Conservation (phyloP, 2,797 vertebrate species). For the Amniataba percoides region DNA sequence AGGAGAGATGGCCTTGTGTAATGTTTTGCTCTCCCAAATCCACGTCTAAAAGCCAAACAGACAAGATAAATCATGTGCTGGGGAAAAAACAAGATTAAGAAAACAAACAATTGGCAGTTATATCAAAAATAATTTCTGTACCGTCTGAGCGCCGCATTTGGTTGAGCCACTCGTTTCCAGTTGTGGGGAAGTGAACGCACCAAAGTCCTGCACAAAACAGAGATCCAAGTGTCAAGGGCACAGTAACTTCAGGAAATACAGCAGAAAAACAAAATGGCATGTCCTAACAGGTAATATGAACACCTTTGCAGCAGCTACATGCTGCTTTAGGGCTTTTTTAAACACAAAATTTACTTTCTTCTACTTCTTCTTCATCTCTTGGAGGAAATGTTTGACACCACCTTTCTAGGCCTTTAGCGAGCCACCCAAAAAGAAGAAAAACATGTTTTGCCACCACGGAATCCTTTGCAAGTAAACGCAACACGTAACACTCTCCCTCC, state of each 20-base stretch:
- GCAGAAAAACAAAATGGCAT: conserved; percentile 36
- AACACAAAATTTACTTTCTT: background rate
- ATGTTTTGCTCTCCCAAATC: conserved; percentile 57
- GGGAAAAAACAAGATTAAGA: conserved; percentile 21
- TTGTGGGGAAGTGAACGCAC: conserved; percentile 71
- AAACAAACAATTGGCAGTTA: conserved; percentile 54
- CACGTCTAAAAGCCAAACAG: conserved; percentile 44
- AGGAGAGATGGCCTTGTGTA: conserved; percentile 46
- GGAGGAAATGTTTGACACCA: background rate
- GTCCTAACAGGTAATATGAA: conserved; percentile 35
- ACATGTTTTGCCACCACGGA: conserved; percentile 38
- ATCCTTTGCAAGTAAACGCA: conserved; percentile 28
- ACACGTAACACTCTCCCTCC: conserved; percentile 28
- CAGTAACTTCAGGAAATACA: conserved; percentile 24
- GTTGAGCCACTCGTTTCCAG: conserved; percentile 67
- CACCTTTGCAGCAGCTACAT: background rate
- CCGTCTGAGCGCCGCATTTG: conserved; percentile 73
- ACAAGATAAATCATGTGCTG: conserved; percentile 29
- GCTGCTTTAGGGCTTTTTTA: background rate
- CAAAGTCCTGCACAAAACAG: conserved; percentile 78
- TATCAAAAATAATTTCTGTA: conserved; percentile 48
- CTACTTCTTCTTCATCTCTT: background rate
- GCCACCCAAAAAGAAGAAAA: conserved; percentile 36
- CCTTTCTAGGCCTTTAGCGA: background rate
- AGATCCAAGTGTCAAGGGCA: conserved; percentile 38